A percentile compares a stretch with the other conserved stretches of the same genome.
Evolutionary conservation across 2,113 vertebrate genomes (phyloP).

Genomic region (Tychaedon coryphoeus): DNA sequence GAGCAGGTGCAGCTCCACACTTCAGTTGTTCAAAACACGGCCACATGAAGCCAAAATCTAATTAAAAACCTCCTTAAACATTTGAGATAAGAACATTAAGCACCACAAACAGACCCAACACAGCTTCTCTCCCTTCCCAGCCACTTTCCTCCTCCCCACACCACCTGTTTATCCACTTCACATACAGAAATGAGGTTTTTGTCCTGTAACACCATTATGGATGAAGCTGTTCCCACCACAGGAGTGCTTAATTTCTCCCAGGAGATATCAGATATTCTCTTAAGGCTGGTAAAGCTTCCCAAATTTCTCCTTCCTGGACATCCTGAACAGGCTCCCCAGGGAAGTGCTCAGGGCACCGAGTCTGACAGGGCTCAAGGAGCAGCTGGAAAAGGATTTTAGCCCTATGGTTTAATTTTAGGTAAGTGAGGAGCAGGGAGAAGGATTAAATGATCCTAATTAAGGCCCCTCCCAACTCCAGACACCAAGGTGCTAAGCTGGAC

Average conservation of each 20-base stretch:
- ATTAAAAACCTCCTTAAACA: not conserved
- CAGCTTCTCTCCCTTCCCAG: not conserved
- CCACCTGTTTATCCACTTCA: not conserved
- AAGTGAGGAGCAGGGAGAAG: not conserved
- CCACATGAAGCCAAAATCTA: not conserved
- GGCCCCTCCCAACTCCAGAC: not conserved
- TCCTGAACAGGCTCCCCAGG: not conserved
- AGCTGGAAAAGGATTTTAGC: too few species aligned
- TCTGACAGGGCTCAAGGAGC: not conserved
- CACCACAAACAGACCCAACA: not conserved
- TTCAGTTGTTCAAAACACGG: not conserved
- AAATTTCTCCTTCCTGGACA: not conserved
- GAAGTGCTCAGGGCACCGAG: fast-evolving
- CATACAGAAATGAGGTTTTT: not conserved
- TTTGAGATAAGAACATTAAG: not conserved
- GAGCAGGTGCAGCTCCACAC: not conserved
- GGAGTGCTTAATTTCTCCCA: not conserved
- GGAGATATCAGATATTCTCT: not conserved
- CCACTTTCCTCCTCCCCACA: not conserved
- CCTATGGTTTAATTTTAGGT: not conserved
- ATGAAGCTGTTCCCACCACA: not conserved
- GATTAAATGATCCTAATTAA: not conserved
- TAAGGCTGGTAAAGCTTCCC: not conserved
- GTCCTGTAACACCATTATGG: fast-evolving
- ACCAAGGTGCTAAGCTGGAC: not conserved